phyloP scores from a whole-genome alignment of 2,113 vertebrate genomes.

The Cyanoderma ruficeps region DNA sequence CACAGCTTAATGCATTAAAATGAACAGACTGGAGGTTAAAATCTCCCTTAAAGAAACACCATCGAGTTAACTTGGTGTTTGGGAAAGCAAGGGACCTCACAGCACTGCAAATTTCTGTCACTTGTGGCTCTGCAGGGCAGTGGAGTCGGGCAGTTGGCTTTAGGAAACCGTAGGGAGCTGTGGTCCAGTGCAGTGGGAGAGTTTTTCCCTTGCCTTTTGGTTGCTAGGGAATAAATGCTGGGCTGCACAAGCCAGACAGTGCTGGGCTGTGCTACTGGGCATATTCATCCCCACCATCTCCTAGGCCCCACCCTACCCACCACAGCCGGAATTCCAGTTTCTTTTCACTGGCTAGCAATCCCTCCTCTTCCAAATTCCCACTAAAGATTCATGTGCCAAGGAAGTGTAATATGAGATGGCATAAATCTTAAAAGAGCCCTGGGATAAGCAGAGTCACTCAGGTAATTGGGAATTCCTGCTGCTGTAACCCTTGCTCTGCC shows the following conservation, averaged over 20 bases:
- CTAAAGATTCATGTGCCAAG: not conserved
- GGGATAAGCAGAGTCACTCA: not conserved
- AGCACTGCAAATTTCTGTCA: not conserved
- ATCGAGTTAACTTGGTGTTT: not conserved
- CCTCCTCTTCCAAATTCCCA: conserved; percentile 10
- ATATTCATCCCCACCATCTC: not conserved
- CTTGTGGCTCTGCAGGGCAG: not conserved
- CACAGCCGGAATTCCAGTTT: not conserved
- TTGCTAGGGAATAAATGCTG: conserved; percentile 37
- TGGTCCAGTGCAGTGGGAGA: not conserved
- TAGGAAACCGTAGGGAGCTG: not conserved
- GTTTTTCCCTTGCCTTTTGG: conserved; percentile 2
- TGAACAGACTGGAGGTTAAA: not conserved
- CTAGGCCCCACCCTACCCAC: not conserved
- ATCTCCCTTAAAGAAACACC: not conserved
- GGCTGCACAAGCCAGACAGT: not conserved
- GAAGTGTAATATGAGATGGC: not conserved
- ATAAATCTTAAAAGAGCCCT: not conserved
- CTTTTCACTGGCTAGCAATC: conserved; percentile 21
- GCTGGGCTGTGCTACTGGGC: not conserved
- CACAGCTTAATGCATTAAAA: not conserved
- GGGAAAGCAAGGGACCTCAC: not conserved
- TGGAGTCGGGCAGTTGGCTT: not conserved
- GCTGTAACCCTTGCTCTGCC: conserved; percentile 6
- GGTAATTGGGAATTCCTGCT: not conserved